phyloP scores from a whole-genome alignment of 2,113 vertebrate species.

The Rhinichthys klamathensis region DNA sequence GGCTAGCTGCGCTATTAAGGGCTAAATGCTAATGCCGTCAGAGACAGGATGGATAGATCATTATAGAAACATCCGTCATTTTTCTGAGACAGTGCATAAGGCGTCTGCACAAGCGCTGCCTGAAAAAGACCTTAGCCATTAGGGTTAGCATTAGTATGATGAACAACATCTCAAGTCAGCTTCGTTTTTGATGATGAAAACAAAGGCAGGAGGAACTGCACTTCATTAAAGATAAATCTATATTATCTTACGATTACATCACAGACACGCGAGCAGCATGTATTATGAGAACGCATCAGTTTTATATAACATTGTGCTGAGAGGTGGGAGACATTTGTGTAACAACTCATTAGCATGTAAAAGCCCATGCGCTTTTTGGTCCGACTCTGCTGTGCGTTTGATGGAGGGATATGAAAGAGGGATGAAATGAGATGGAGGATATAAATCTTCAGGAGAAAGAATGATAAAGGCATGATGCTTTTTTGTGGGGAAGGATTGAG shows the following conservation, averaged over 20 bases:
- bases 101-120: slow-evolving; percentile 26
- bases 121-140: slow-evolving; percentile 27
- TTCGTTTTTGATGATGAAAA: neutral
- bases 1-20: slow-evolving; percentile 39
- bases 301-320: neutral
- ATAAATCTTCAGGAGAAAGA: slow-evolving; percentile 32
- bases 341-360: slow-evolving; percentile 32
- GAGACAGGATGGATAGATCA: slow-evolving; percentile 41
- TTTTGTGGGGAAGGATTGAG: slow-evolving; percentile 20
- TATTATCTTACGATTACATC: slow-evolving; percentile 10
- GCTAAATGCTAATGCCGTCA: slow-evolving; percentile 45
- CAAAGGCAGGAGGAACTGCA: slow-evolving; percentile 10
- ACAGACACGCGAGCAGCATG: neutral
- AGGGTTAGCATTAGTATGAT: slow-evolving; percentile 34
- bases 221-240: slow-evolving; percentile 32
- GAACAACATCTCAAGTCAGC: slow-evolving; percentile 33
- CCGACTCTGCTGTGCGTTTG: slow-evolving; percentile 55
- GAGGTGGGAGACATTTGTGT: neutral
- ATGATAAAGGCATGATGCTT: slow-evolving; percentile 35
- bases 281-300: neutral
- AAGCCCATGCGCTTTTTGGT: slow-evolving; percentile 43
- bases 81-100: slow-evolving; percentile 34
- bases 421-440: slow-evolving; percentile 34
- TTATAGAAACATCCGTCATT: slow-evolving; percentile 43
- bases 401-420: slow-evolving; percentile 31